Conservation (phyloP, 2,113 vertebrate species). For the Oryzias woworae region DNA sequence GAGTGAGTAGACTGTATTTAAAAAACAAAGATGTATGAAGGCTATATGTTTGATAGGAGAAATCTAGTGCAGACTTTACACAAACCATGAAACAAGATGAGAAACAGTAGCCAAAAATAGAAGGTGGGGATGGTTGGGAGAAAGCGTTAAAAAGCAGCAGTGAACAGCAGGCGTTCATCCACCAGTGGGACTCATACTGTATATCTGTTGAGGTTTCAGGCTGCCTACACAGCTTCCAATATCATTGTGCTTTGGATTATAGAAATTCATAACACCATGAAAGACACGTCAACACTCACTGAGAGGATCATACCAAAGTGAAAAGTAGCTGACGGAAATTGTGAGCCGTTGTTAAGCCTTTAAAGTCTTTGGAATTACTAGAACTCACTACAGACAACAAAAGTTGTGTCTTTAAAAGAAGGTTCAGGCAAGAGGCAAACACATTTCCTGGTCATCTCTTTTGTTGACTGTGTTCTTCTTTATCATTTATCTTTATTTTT, state of each 20-base stretch:
- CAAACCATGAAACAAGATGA: not conserved
- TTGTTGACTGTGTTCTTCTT: no score
- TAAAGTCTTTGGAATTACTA: slow-evolving; percentile 10
- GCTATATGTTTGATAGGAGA: no score
- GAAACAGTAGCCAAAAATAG: not conserved
- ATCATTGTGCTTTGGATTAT: no score
- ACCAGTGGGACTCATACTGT: slow-evolving; percentile 5
- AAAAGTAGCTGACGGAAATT: slow-evolving; percentile 14
- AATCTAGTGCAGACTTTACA: no score
- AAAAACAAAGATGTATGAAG: no score
- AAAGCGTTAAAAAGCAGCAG: slow-evolving; percentile 24
- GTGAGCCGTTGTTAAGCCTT: slow-evolving; percentile 10
- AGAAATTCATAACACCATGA: not conserved
- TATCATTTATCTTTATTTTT: no score
- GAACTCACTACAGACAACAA: not conserved
- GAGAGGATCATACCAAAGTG: slow-evolving; percentile 38
- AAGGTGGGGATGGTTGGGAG: slow-evolving; percentile 28
- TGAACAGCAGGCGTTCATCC: slow-evolving; percentile 17
- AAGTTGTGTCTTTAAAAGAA: no score
- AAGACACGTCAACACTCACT: slow-evolving; percentile 13
- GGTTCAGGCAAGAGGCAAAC: no score
- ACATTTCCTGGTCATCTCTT: no score
- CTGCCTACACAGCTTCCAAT: slow-evolving; percentile 1
- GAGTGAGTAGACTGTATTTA: no score
- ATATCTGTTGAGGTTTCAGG: slow-evolving; percentile 8